A percentile compares a stretch with the other conserved stretches of the same genome.
These are phyloP conservation scores for Chaetodon trifascialis DNA, from an alignment of 2,113 vertebrate species.

Conservation along the genomic window DNA sequence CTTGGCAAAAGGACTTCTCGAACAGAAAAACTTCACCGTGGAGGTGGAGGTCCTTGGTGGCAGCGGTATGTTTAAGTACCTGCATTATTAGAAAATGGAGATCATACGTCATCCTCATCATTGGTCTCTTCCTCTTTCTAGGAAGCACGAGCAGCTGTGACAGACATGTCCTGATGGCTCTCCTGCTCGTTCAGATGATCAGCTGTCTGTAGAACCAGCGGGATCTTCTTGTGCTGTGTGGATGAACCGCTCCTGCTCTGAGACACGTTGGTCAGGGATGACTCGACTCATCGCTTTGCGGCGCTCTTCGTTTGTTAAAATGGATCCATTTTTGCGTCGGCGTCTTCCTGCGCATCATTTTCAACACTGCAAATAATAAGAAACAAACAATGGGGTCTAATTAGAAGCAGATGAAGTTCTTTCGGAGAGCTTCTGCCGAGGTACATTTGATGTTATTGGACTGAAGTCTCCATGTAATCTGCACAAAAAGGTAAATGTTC, in stretches of 20 bases:
- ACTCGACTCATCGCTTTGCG: not conserved
- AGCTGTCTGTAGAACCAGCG: conserved; percentile 35
- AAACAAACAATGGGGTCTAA: not conserved
- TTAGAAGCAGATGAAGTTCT: not conserved
- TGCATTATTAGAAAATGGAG: not conserved
- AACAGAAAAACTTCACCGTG: conserved; percentile 53
- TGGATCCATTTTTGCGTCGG: not conserved
- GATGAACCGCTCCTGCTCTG: conserved; percentile 16
- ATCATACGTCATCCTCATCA: not conserved
- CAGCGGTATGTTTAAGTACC: conserved; percentile 52
- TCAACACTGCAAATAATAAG: not conserved
- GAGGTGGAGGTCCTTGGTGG: conserved; percentile 56
- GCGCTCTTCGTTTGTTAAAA: not conserved
- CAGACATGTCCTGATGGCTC: conserved; percentile 24
- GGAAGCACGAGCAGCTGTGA: conserved; percentile 51
- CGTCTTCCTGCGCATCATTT: not conserved
- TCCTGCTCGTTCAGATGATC: conserved; percentile 41
- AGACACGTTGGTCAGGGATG: not conserved
- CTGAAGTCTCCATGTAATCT: not conserved
- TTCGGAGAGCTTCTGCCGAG: conserved; percentile 14
- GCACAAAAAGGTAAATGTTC: not conserved
- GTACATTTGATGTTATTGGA: conserved; percentile 46
- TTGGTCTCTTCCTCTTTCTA: conserved; percentile 25
- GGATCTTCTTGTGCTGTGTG: conserved; percentile 10
- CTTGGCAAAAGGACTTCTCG: conserved; percentile 25